phyloP scores from a whole-genome alignment of 2,113 vertebrate genomes.

The Platysternon megacephalum region DNA sequence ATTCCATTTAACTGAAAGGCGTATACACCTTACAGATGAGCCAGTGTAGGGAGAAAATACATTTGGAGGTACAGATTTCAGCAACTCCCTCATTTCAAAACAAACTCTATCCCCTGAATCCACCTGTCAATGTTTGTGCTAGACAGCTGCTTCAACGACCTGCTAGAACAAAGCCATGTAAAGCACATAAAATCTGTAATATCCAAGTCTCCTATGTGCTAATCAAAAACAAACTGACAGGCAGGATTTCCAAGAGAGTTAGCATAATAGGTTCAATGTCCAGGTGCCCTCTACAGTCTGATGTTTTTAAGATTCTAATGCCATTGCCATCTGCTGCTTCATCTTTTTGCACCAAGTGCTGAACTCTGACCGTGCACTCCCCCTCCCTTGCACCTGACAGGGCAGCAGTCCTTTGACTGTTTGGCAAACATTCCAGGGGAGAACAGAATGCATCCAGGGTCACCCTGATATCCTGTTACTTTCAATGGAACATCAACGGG shows the following conservation, averaged over 20 bases:
- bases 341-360: background rate
- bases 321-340: background rate
- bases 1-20: background rate
- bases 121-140: background rate
- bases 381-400: background rate
- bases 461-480: no score
- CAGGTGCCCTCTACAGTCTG: background rate
- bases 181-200: background rate
- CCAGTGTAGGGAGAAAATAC: background rate
- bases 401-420: background rate
- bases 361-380: background rate
- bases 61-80: background rate
- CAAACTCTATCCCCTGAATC: fast-evolving
- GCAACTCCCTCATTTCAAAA: background rate
- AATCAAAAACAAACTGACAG: background rate
- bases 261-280: background rate
- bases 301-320: background rate
- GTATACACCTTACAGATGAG: fast-evolving
- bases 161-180: background rate
- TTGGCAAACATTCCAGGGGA: background rate
- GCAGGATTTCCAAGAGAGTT: background rate
- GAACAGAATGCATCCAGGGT: background rate
- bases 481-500: background rate
- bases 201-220: background rate
- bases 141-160: background rate